A percentile compares a stretch with the other conserved stretches of the same genome.
phyloP scores from a whole-genome alignment of 2,888 invertebrate species.

The Sarcophaga caerulescens region DNA sequence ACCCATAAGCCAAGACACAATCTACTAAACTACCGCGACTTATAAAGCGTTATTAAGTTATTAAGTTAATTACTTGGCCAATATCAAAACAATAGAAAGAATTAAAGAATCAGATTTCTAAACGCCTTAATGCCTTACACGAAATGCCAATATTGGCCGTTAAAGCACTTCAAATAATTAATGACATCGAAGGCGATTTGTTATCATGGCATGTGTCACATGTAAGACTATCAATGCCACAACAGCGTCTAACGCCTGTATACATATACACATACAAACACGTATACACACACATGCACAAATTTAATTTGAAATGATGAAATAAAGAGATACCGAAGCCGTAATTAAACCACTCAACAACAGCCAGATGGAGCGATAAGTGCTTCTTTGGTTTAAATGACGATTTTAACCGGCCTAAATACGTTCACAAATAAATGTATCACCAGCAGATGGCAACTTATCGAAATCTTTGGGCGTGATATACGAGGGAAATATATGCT shows the following conservation, averaged over 20 bases:
- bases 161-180: neutral
- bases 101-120: no score
- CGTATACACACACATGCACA: no score
- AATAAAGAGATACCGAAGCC: neutral
- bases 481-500: neutral
- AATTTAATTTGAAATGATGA: neutral
- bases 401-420: neutral
- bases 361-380: neutral
- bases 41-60: no score
- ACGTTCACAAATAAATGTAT: neutral
- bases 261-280: no score
- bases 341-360: neutral
- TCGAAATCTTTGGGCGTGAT: constrained; percentile 3
- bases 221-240: neutral
- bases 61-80: no score
- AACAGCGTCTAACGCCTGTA: neutral
- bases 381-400: neutral
- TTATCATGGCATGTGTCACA: constrained; percentile 1
- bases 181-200: neutral
- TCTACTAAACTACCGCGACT: no score
- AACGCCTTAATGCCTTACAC: no score
- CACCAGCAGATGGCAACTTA: neutral
- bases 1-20: no score
- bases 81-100: no score
- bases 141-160: neutral